Evolutionary conservation across 2,797 vertebrate genomes (phyloP).

Genomic region (Crypturellus tataupa): DNA sequence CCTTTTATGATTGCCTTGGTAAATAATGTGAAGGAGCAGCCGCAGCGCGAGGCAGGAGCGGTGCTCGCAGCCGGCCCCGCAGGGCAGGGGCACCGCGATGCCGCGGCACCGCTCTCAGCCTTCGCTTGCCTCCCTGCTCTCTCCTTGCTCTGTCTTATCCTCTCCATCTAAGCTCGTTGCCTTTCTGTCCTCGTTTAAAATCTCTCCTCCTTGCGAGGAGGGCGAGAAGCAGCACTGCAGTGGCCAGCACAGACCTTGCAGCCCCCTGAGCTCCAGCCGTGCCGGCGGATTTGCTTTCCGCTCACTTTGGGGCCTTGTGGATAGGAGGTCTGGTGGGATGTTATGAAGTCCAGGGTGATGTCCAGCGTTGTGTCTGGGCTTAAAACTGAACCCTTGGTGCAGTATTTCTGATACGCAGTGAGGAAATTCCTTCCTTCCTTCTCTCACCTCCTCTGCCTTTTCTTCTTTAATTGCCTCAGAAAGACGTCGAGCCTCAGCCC

Average conservation of each 20-base stretch:
- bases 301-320: background rate
- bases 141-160: background rate
- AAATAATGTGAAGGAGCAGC: conserved; percentile 39
- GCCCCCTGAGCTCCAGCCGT: background rate
- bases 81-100: background rate
- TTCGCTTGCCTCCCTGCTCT: conserved; percentile 28
- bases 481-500: background rate
- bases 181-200: conserved; percentile 13
- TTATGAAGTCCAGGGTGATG: background rate
- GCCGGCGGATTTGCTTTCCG: background rate
- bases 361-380: background rate
- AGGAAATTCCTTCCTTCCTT: conserved; percentile 1
- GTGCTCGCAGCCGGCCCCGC: conserved; percentile 2
- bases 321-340: background rate
- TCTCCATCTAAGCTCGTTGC: conserved; percentile 20
- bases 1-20: conserved; percentile 1
- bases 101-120: background rate
- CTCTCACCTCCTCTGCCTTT: background rate
- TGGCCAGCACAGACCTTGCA: background rate
- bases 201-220: background rate
- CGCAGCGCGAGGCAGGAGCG: background rate
- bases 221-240: background rate
- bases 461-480: conserved; percentile 26
- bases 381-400: background rate
- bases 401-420: background rate